These are phyloP conservation scores for Cryptus viduatorius DNA, from an alignment of 2,888 invertebrate species.

Conservation along the genomic window DNA sequence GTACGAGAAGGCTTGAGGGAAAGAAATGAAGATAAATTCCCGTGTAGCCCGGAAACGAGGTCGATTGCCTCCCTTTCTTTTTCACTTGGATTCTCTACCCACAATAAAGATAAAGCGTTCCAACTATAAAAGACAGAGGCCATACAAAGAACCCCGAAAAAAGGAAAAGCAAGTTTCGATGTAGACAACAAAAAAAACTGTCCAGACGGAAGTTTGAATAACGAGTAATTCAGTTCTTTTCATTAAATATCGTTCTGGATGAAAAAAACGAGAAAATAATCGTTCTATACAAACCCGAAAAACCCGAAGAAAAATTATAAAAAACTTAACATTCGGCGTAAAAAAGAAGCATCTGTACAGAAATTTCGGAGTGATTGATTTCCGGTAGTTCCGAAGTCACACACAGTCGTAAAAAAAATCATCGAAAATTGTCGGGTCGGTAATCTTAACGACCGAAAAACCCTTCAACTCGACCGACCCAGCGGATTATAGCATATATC, in stretches of 20 bases:
- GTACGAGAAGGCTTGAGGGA: neutral
- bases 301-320: neutral
- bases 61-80: slow-evolving; percentile 2
- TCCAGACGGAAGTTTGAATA: slow-evolving; percentile 18
- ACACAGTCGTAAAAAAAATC: too few relatives aligned
- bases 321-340: neutral
- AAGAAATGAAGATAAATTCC: slow-evolving; percentile 33
- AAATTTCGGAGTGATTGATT: neutral
- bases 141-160: slow-evolving; percentile 10
- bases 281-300: neutral
- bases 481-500: neutral
- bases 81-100: neutral
- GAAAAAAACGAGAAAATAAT: neutral
- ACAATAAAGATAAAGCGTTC: slow-evolving; percentile 26
- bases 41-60: neutral
- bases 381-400: too few relatives aligned
- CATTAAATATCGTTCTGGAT: neutral
- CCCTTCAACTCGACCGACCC: too few relatives aligned
- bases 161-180: neutral
- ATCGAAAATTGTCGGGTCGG: too few relatives aligned
- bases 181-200: neutral
- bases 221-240: neutral
- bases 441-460: too few relatives aligned
- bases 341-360: neutral
- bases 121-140: slow-evolving; percentile 5